These are phyloP conservation scores for Neoseiulus cucumeris DNA, from an alignment of 1,140 invertebrate species.

Conservation along the genomic window DNA sequence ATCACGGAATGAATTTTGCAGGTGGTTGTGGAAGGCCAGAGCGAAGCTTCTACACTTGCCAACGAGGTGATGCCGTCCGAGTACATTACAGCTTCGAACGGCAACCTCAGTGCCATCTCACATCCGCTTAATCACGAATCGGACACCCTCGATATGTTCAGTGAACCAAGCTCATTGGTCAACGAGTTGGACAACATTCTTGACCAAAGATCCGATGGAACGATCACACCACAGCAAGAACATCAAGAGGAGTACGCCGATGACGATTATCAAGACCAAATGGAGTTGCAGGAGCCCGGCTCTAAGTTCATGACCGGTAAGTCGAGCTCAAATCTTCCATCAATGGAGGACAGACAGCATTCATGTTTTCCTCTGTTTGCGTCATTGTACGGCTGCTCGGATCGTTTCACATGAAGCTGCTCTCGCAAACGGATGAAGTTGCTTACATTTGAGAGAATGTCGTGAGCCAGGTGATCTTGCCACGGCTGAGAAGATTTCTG, in stretches of 20 bases:
- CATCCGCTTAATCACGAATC: not conserved
- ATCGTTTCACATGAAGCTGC: too few species aligned
- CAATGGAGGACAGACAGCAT: too few species aligned
- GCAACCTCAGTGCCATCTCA: not conserved
- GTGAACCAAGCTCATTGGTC: not conserved
- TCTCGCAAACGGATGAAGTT: too few species aligned
- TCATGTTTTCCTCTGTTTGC: too few species aligned
- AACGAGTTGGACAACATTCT: slow-evolving; percentile 9
- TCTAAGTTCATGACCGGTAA: not conserved
- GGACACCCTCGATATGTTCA: slow-evolving; percentile 8
- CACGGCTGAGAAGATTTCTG: too few species aligned
- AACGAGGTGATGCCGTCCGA: slow-evolving; percentile 10
- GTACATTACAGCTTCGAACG: not conserved
- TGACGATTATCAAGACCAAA: slow-evolving; percentile 7
- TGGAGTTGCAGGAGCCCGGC: not conserved
- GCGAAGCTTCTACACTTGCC: slow-evolving; percentile 2
- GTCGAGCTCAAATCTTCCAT: too few species aligned
- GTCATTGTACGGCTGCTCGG: too few species aligned
- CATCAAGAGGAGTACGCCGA: not conserved
- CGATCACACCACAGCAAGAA: not conserved
- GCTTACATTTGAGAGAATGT: too few species aligned
- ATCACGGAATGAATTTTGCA: not conserved
- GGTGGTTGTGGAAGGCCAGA: slow-evolving; percentile 8
- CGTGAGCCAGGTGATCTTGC: too few species aligned
- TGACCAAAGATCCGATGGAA: not conserved